Percentiles rank a stretch among this genome's conserved stretches.
Evolutionary conservation across 2,888 invertebrate species (phyloP).

Genomic region (Allophyes oxyacanthae): DNA sequence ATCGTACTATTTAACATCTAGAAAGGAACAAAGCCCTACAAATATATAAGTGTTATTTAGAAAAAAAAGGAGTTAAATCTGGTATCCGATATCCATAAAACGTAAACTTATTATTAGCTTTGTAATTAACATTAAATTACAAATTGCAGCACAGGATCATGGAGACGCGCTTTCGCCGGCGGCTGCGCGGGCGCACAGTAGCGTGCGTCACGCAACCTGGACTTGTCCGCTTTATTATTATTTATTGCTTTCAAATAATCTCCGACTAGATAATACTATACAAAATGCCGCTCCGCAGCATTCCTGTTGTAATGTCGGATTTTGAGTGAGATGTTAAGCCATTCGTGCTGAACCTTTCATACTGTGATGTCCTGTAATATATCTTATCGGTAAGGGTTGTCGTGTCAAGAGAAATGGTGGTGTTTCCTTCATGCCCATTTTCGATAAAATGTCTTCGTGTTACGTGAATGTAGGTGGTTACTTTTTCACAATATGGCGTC

Average conservation of each 20-base stretch:
- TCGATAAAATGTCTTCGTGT: constrained; percentile 3
- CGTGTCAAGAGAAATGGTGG: constrained; percentile 11
- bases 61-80: too few species aligned
- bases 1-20: too few species aligned
- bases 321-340: constrained; percentile 62
- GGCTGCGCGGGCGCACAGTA: constrained; percentile 64
- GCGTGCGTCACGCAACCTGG: constrained; percentile 84
- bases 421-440: constrained; percentile 13
- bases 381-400: constrained; percentile 32
- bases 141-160: constrained; percentile 36
- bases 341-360: constrained; percentile 39
- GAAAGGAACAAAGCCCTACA: too few species aligned
- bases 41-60: too few species aligned
- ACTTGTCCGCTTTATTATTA: constrained; percentile 84
- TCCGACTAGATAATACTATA: constrained; percentile 73
- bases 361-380: constrained; percentile 39
- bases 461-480: too few species aligned
- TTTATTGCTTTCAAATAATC: constrained; percentile 86
- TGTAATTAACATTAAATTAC: constrained; percentile 40
- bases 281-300: constrained; percentile 65
- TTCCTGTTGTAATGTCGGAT: constrained; percentile 60
- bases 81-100: constrained; percentile 8
- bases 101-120: constrained; percentile 15
- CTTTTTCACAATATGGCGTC: too few species aligned
- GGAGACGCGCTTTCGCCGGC: constrained; percentile 37